Conservation (phyloP, 2,888 invertebrate genomes). For the Tiphia femorata region DNA sequence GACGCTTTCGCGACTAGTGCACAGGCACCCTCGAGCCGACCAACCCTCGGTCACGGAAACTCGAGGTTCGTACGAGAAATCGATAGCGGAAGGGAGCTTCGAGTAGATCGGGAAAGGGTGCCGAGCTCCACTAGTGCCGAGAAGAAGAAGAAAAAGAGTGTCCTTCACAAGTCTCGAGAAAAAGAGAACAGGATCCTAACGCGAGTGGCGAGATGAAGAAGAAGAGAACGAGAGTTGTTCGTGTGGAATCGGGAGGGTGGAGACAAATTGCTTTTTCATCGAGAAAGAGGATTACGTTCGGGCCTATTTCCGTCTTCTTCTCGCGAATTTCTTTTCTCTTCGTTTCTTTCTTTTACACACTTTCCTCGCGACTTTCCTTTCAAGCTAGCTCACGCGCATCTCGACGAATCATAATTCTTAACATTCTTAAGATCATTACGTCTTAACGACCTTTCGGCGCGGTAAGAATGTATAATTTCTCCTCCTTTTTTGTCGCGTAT, state of each 20-base stretch:
- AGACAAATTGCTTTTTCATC: conserved; percentile 27
- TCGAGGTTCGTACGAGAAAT: conserved; percentile 43
- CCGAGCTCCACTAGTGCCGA: conserved; percentile 22
- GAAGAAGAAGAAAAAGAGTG: conserved; percentile 11
- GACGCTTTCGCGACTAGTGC: background rate
- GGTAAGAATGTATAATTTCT: no score
- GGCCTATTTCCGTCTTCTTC: conserved; percentile 20
- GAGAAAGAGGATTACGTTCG: conserved; percentile 21
- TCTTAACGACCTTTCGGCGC: no score
- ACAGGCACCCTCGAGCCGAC: conserved; percentile 1
- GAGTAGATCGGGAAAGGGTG: conserved; percentile 30
- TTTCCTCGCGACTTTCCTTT: no score
- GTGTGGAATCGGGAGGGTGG: conserved; percentile 21
- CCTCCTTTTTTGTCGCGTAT: no score
- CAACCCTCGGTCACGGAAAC: conserved; percentile 34
- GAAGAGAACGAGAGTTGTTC: conserved; percentile 11
- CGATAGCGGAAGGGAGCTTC: conserved; percentile 41
- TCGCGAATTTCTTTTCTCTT: no score
- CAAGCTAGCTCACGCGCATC: no score
- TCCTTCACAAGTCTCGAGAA: no score
- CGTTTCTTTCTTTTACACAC: no score
- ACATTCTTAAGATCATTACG: no score
- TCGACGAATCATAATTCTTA: no score
- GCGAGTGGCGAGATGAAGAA: conserved; percentile 16
- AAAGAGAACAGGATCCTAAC: conserved; percentile 26